Evolutionary conservation across 2,113 vertebrate genomes (phyloP), one percentile per base, ranked within the genome.

Genomic region (Uropsilus gracilis): DNA sequence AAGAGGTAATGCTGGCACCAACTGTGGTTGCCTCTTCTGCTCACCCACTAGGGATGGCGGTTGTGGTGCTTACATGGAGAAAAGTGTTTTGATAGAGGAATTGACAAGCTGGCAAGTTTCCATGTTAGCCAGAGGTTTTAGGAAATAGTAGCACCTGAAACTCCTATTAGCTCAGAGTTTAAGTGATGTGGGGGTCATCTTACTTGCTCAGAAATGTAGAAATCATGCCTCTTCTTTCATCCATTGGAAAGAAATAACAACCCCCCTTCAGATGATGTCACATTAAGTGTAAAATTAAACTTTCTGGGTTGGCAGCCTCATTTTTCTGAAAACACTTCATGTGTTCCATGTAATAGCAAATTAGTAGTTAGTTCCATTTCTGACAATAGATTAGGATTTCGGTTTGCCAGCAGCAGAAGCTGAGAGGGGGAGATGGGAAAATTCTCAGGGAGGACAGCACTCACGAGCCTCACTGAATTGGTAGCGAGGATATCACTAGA

Each of bases 1-100:
- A 99, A 98, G 99, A 99, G 99, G 99, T 99, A 98, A 98, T 93
- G 69, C 93, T 75, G 42, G 81, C 69, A 3, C 5, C 53, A 2
- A 6, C 53, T 22, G 5, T 22, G 53, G 11, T 50, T 6, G 6
- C 5, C 5, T n/a, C n/a, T n/a, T n/a, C n/a, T n/a, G n/a, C n/a
- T n/a, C n/a, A n/a, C n/a, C n/a, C n/a, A n/a, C n/a, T n/a, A n/a
- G n/a, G n/a, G n/a, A n/a, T n/a, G n/a, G n/a, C n/a, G n/a, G n/a
- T n/a, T n/a, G n/a, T n/a, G n/a, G n/a, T n/a, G n/a, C n/a, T n/a
- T n/a, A n/a, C n/a, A n/a, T n/a, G n/a, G n/a, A n/a, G n/a, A 48
- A 48, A 6, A 48, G 46, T 12, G 46, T 6, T 72, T 84, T 77
- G 86, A 34, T 44, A 78, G 94, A 87, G 39, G 2, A 10, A 68